Conservation (phyloP, 1,140 invertebrate genomes). For the Anoplolepis gracilipes region DNA sequence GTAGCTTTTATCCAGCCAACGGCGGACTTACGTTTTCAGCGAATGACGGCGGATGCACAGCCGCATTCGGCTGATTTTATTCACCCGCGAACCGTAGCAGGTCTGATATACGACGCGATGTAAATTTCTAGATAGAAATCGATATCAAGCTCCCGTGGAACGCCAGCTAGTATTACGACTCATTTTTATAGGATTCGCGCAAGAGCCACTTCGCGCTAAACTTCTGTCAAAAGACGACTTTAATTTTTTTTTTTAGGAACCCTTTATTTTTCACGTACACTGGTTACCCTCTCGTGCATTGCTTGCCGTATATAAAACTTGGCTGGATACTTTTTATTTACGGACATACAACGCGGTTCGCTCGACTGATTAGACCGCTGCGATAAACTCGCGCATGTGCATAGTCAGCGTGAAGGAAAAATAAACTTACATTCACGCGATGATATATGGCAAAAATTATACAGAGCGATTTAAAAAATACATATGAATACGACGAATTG, state of each 20-base stretch:
- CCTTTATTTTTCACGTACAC: background rate
- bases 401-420: background rate
- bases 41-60: background rate
- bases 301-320: background rate
- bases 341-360: background rate
- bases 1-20: background rate
- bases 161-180: background rate
- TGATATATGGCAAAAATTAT: background rate
- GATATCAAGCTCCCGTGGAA: conserved; percentile 8
- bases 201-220: background rate
- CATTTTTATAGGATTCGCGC: conserved; percentile 24
- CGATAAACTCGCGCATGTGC: background rate
- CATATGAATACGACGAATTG: background rate
- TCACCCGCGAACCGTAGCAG: background rate
- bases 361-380: background rate
- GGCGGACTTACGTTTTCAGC: background rate
- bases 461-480: background rate
- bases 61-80: conserved; percentile 18
- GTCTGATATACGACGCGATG: conserved; percentile 35
- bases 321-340: conserved; percentile 11
- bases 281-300: background rate
- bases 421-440: background rate
- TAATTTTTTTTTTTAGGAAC: conserved; percentile 15
- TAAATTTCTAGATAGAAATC: conserved; percentile 43
- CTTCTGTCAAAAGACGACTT: background rate